phyloP scores from a whole-genome alignment of 1,140 invertebrate genomes.

The Dufourea novaeangliae region DNA sequence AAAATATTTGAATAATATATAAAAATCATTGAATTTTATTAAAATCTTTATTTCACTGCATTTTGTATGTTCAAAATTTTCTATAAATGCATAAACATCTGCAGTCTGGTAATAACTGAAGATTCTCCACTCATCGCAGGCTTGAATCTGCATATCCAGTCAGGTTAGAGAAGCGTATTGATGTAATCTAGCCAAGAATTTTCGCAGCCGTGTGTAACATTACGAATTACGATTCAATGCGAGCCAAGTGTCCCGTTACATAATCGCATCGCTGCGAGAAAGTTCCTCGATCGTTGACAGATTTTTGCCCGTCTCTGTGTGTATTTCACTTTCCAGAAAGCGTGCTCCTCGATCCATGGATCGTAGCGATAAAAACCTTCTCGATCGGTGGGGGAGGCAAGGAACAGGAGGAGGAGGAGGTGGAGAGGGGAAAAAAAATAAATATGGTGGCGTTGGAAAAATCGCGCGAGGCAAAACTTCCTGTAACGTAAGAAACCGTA shows the following conservation, averaged over 20 bases:
- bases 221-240: background rate
- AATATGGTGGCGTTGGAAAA: background rate
- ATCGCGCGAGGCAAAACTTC: slow-evolving; percentile 5
- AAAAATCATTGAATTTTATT: no score
- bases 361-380: background rate
- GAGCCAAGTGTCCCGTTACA: background rate
- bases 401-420: background rate
- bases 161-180: background rate
- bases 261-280: background rate
- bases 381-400: background rate
- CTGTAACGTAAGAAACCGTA: slow-evolving; percentile 4
- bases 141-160: no score
- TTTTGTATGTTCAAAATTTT: no score
- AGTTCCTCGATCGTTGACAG: background rate
- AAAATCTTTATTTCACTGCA: no score
- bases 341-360: background rate
- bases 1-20: no score
- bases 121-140: no score
- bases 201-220: background rate
- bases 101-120: no score
- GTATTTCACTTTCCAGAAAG: slow-evolving; percentile 31
- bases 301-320: background rate
- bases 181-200: background rate
- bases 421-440: background rate
- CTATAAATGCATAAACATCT: no score